Base-by-base conservation (phyloP, 2,113 vertebrate species). In the Aptenodytes forsteri region DNA sequence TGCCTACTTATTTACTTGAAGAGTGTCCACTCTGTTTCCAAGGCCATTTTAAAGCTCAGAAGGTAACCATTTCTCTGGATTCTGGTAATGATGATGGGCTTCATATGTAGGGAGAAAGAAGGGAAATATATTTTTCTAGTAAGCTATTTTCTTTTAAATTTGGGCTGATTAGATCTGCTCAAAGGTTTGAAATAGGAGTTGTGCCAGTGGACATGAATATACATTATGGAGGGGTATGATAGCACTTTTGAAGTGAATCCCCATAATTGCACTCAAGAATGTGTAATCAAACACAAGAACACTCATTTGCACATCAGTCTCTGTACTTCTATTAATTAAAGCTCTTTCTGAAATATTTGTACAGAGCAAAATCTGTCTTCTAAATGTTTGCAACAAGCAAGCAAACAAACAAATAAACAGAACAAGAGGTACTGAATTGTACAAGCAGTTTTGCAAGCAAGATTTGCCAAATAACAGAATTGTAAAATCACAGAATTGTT, bases 271-370 rank as follows among this genome's bases (percentile, higher is more conserved):
- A 72, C 81, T 96, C 83, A 89, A 96, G 94, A 91, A 94, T 95
- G 44, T 89, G 73, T 46, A 96, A 97, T 95, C 94, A 97, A 90
- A 93, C 52, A 92, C 58, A 94, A 96, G 87, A 95, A 94, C 36
- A 67, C 40, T 96, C 83, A 96, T 97, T 97, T 95, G 34, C 47
- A 96, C 86, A 92, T 95, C 77, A 91, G 56, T 85, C 52, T 92
- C 52, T 85, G 44, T 91, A 80, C 66, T 96, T 95, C 62, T 93
- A 95, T 93, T 96, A 97, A 97, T 97, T 97, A 96, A 94, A 94
- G 4, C 42, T 87, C 81, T 87, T 93, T 93, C 58, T 89, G 49
- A 91, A 89, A 93, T 94, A 54, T 91, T 96, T 96, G 62, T 85
- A 62, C 12, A 79, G 81, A 94, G 49, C 5, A 61, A 96, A 96